A percentile compares a stretch with the other conserved stretches of the same genome.
phyloP scores from a whole-genome alignment of 53 echinoderm and acorn worm species.

The Apostichopus leukothele region DNA sequence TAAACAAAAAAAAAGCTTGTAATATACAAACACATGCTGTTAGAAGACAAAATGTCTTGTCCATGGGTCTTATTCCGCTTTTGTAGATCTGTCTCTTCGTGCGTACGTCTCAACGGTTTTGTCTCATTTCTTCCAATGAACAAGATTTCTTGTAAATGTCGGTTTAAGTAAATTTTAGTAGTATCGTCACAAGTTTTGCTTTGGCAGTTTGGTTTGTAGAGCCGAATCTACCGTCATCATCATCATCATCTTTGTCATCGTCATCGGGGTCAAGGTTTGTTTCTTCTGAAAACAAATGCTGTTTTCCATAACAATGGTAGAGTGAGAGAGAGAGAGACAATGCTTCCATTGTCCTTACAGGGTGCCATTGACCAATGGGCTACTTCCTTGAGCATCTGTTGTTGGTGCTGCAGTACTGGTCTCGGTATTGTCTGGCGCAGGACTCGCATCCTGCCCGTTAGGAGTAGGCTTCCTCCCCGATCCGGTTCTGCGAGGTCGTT shows the following conservation, averaged over 20 bases:
- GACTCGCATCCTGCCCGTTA: background rate
- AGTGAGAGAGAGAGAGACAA: background rate
- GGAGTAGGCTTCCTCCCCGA: background rate
- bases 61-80: background rate
- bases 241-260: background rate
- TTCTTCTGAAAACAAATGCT: slow-evolving; percentile 34
- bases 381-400: background rate
- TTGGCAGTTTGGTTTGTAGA: slow-evolving; percentile 6
- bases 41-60: background rate
- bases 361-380: slow-evolving; percentile 29
- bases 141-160: slow-evolving; percentile 4
- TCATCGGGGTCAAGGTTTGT: slow-evolving; percentile 29
- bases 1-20: background rate
- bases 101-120: background rate
- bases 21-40: background rate
- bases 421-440: background rate
- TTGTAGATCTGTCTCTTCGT: background rate
- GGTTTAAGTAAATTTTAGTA: background rate
- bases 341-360: background rate
- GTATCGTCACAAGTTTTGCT: background rate
- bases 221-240: background rate
- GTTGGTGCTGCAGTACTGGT: slow-evolving; percentile 12
- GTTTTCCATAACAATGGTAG: background rate
- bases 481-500: slow-evolving; percentile 20
- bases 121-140: background rate